Evolutionary conservation across 2,113 vertebrate genomes (phyloP), one percentile per base, ranked within the genome.

Genomic region (Oreochromis aureus): DNA sequence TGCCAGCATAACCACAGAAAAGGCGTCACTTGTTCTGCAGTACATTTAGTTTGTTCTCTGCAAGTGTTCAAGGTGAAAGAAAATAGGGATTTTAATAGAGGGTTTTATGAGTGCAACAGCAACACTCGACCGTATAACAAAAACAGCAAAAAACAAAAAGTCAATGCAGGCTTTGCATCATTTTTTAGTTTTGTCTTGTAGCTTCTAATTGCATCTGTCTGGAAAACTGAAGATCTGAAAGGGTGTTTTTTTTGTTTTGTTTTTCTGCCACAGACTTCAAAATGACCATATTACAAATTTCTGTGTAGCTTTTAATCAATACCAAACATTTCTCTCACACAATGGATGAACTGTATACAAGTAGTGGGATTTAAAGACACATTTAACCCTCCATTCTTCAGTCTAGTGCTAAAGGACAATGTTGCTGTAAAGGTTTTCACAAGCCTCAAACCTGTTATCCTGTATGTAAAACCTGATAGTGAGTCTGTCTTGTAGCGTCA

Each of bases 41-140:
- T 16, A 51, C 63, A 36, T 71, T 81, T 53, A 80, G 36, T 55
- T 56, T 58, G 59, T 80, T 34, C 22, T 76, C 15, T 22, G 16
- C 44, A 34, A 24, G 73, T 24, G 34, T 78, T 76, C 73, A 84
- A 82, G 34, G 66, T 44, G 48, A 86, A 59, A 61, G 32, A 22
- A 53, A 73, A 34, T n/a, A 61, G 24, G 27, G 55, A 46, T 41
- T 41, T 48, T 80, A 44, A 55, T 46, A 61, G 19, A 63, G 15
- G 11, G 16, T 34, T 85, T 69, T 51, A 32, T 34, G 36, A 24
- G 12, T 80, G 53, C n/a, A 80, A 32, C 4, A 81, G 36, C 56
- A 16, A 16, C 32, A 69, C 55, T 84, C 2, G 1, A 48, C 15
- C 44, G 15, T 12, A 48, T 69, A 4, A 69, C 63, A 39, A 66